Base-by-base conservation (phyloP, 2,888 invertebrate genomes). In the Mythimna albipuncta region DNA sequence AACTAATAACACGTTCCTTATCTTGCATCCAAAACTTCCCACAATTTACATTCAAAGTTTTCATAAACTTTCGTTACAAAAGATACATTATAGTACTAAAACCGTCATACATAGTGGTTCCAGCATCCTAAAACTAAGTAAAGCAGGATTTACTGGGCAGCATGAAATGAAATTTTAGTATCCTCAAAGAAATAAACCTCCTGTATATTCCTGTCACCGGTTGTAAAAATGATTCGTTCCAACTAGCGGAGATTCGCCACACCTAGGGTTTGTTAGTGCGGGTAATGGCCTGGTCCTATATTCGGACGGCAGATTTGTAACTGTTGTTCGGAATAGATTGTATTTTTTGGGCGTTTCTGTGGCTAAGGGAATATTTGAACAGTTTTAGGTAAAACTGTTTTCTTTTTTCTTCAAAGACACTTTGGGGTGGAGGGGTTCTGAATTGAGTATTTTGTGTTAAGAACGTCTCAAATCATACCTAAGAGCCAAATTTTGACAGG, bases 221-320 rank as follows among this genome's bases (percentile, higher is more conserved):
- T 76, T 84, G 86, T 91, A 89, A 91, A 91, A 86, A 81, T 87
- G 84, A 91, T 92, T 91, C 89, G 92, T 88, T 88, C 85, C 90
- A 87, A 88, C 87, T 85, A 77, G 69, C 50, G 70, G 71, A 64
- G 69, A 90, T 89, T 89, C 75, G 88, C 79, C 59, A 86, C 88
- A 85, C 87, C 77, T 77, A 72, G 59, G 77, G 65, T 75, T 71
- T 54, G 72, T 73, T 74, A 74, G 72, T 47, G 21, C 75, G 69
- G 62, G 64, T 69, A 63, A 58, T 58, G 32, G 62, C 32, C 66
- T 69, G 61, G 32, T 61, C 57, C 72, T 85, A 84, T 81, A 85
- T 84, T 80, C 26, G 64, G 69, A 64, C 52, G 59, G 7, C 63
- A 63, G 35, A 58, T 59, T 77, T 58, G 78, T 59, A 35, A 26